Evolutionary conservation across 2,113 vertebrate genomes (phyloP).

Genomic region (Oncorhynchus mykiss): DNA sequence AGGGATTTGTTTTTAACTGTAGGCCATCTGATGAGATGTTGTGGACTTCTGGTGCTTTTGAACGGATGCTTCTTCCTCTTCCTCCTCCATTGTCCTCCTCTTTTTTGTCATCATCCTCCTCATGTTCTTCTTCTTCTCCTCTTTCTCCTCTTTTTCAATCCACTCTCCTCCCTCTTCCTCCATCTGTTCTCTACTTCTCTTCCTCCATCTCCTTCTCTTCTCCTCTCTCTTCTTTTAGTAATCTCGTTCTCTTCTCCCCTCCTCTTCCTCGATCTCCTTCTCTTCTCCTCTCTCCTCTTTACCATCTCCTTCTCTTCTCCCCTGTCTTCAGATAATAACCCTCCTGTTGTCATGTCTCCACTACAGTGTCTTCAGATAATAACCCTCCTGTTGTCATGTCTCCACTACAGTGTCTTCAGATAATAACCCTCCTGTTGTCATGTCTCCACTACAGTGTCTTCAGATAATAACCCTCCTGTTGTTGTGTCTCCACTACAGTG

Average conservation of each 20-base stretch:
- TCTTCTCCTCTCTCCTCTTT: neutral
- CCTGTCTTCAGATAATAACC: neutral
- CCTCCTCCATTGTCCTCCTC: neutral
- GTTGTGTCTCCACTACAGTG: neutral
- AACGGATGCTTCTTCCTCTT: neutral
- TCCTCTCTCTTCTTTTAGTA: neutral
- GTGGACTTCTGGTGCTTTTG: neutral
- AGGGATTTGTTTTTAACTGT: no score
- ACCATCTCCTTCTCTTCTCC: no score
- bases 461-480: neutral
- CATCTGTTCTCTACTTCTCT: neutral
- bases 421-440: no score
- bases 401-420: no score
- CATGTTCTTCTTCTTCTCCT: neutral
- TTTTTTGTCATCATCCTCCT: neutral
- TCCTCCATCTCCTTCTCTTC: neutral
- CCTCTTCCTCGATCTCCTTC: neutral
- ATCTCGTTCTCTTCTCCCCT: neutral
- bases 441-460: no score
- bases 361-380: no score
- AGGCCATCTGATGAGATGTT: no score
- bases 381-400: no score
- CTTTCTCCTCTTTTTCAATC: no score
- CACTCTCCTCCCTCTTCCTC: neutral
- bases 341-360: neutral